Evolutionary conservation across 2,113 vertebrate species (phyloP).

Genomic region (Phocoena phocoena): DNA sequence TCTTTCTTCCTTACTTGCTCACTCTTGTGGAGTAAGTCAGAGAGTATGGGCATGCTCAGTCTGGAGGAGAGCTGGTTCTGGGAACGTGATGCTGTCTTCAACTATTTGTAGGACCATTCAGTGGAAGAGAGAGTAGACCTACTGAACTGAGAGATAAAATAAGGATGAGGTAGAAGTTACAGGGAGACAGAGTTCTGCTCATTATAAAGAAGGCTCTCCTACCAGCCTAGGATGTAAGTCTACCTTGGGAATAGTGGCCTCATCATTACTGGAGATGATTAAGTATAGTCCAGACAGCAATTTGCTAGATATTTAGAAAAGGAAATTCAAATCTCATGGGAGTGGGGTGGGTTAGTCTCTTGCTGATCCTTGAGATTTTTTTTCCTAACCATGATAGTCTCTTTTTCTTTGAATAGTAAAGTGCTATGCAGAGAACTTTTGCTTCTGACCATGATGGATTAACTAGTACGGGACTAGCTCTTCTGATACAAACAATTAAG

Average conservation of each 20-base stretch:
- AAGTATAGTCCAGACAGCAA: background rate
- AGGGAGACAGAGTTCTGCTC: background rate
- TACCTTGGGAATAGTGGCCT: background rate
- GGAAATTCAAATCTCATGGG: background rate
- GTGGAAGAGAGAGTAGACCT: background rate
- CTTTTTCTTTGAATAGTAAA: background rate
- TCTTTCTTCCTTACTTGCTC: background rate
- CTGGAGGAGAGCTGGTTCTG: background rate
- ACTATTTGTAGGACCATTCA: background rate
- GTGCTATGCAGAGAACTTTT: background rate
- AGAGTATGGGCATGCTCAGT: background rate
- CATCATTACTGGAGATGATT: background rate
- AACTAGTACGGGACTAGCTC: background rate
- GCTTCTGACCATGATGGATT: background rate
- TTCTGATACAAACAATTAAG: background rate
- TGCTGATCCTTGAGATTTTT: background rate
- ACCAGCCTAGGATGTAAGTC: background rate
- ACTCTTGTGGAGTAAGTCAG: background rate
- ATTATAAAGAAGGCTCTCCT: background rate
- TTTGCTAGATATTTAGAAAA: background rate
- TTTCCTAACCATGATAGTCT: background rate
- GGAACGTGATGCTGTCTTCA: background rate
- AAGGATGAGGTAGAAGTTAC: background rate
- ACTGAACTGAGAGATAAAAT: background rate
- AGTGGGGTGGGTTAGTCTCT: fast-evolving